Evolutionary conservation across 2,113 vertebrate genomes (phyloP).

Genomic region (Oxygymnocypris stewartii): DNA sequence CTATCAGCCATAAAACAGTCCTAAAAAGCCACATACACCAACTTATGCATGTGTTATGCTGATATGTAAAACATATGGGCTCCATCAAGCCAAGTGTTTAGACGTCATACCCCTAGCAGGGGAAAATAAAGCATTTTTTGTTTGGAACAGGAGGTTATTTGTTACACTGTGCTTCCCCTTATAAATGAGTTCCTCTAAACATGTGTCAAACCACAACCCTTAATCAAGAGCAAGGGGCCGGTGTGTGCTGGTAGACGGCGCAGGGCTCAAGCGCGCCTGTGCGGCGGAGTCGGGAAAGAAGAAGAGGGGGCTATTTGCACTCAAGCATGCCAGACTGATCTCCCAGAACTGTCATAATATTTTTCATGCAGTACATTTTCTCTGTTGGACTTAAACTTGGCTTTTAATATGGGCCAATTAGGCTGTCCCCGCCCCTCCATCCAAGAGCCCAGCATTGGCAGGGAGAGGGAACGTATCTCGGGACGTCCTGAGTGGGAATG

Average conservation of each 20-base stretch:
- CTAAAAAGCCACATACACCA: not conserved
- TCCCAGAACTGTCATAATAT: conserved; percentile 49
- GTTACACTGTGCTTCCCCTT: conserved; percentile 13
- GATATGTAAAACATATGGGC: conserved; percentile 41
- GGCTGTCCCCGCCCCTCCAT: not conserved
- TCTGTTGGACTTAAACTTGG: conserved; percentile 48
- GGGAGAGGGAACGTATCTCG: conserved; percentile 12
- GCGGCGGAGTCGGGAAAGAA: not conserved
- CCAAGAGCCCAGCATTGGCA: not conserved
- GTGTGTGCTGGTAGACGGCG: not conserved
- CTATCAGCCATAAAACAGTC: not conserved
- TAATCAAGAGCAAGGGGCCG: conserved; percentile 36
- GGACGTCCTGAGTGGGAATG: not conserved
- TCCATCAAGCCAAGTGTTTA: conserved; percentile 22
- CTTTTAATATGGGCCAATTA: conserved; percentile 48
- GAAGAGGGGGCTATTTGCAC: not conserved
- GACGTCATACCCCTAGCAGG: conserved; percentile 23
- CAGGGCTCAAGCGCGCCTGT: not conserved
- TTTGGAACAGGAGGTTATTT: conserved; percentile 50
- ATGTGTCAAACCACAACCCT: conserved; percentile 48
- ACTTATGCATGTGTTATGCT: conserved; percentile 31
- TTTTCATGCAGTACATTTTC: conserved; percentile 45
- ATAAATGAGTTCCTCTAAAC: conserved; percentile 54
- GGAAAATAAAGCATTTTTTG: conserved; percentile 52
- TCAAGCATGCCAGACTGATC: conserved; percentile 34